Base-by-base conservation (phyloP, 2,113 vertebrate species). In the Phainopepla nitens region DNA sequence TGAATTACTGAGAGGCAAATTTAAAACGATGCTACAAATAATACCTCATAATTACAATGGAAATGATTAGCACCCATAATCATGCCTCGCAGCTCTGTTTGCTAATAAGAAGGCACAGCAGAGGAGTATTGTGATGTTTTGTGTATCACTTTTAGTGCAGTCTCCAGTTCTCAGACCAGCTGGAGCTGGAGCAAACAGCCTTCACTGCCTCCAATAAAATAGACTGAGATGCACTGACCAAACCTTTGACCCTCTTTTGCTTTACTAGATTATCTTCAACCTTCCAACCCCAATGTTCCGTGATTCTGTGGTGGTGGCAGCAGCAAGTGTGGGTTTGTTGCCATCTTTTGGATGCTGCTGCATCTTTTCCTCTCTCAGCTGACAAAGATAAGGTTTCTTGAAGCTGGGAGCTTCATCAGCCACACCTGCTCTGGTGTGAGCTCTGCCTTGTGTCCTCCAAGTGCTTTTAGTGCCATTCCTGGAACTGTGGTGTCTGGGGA, bases 391-490 rank as follows among this genome's bases (percentile, higher is more conserved):
- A 41, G 7, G 8, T 57, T 72, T 35, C 17, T 13, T 0, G 3
- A 35, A 18, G 19, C 44, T 82, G 41, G 42, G 8, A 15, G 13
- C 64, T 49, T 53, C 1, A 6, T 21, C 56, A 61, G 42, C 64
- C 6, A 2, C 8, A 3, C 51, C 68, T 75, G 51, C 82, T 28
- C 29, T 9, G 3, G 9, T 4, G 69, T 21, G 47, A 53, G 61
- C 33, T 29, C 64, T 87, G 58, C 92, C 50, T 24, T 10, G 45
- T 6, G 13, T 25, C 60, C 81, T 84, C 35, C 3, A 1, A 36
- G 53, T 33, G 85, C 88, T 71, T 78, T 92, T 50, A 94, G 69
- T 64, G 94, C 81, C 8, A 4, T 94, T 95, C 90, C 92, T 90
- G 92, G 90, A 92, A 45, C 82, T 28, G 16, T 24, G 14, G 50